Evolutionary conservation across 2,113 vertebrate genomes (phyloP), one percentile per base, ranked within the genome.

Genomic region (Pipra filicauda): DNA sequence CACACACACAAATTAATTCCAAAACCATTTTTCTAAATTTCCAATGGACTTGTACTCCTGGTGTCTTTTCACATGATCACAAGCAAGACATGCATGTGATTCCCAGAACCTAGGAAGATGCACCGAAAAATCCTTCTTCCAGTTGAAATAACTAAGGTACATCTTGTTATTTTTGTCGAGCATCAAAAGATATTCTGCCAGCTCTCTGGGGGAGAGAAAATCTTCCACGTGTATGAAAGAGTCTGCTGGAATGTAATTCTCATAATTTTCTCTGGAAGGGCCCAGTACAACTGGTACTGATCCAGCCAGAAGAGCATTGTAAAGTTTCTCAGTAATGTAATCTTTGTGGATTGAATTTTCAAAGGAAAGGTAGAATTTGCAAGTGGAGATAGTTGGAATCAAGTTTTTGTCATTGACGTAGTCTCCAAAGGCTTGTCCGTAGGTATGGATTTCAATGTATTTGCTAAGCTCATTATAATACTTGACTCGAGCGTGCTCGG

Each of bases 321-420:
- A 99, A 84, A 99, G 98, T 98, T 99, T 99, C 95, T 99, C 99
- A 4, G 99, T 99, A 91, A 99, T 99, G 87, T 99, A 99, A 98
- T 99, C 99, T 96, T 99, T 99, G 97, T 99, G 99, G 92, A 99
- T 99, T 41, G 99, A 99, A 96, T 99, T 99, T 98, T 99, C 99
- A 91, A 99, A 99, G 6, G 99, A 98, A 97, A 99, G 98, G 91
- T 99, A 99, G 97, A 99, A 99, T 86, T 99, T 99, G 94, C 99
- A 99, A 70, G 98, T 98, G 93, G 99, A 98, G 55, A 99, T 99
- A 64, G 98, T 99, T 69, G 99, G 99, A 92, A 99, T 99, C 96
- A 99, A 98, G 92, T 99, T 99, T 96, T 99, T 98, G 71, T 99
- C 99, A 27, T 98, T 98, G 88, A 99, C 96, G 49, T 99, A 99